A percentile compares a stretch with the other conserved stretches of the same genome.
phyloP scores from a whole-genome alignment of 2,113 vertebrate species.

The Alethe castanea region DNA sequence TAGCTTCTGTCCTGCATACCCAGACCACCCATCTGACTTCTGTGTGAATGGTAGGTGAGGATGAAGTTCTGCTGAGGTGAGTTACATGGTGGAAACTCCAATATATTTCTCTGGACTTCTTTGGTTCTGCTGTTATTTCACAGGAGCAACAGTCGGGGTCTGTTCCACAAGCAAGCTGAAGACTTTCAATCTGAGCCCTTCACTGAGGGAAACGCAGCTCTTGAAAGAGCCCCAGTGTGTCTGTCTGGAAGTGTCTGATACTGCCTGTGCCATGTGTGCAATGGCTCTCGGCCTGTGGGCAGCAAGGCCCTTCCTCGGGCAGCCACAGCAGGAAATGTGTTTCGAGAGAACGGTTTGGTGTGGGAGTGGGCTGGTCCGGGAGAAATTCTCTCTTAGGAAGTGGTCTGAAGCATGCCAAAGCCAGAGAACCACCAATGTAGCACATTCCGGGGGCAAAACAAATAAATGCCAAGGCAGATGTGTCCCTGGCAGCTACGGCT shows the following conservation, averaged over 20 bases:
- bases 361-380: conserved; percentile 9
- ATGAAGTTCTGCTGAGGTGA: neutral
- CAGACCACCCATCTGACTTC: conserved; percentile 1
- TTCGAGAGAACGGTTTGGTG: conserved; percentile 27
- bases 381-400: conserved; percentile 54
- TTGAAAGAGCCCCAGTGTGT: conserved; percentile 20
- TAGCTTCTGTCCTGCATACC: neutral
- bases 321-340: conserved; percentile 44
- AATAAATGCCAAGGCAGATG: neutral
- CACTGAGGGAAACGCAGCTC: neutral
- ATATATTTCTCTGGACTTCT: neutral
- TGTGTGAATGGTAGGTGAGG: neutral
- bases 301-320: conserved; percentile 43
- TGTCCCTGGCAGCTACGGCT: neutral
- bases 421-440: neutral
- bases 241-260: conserved; percentile 17
- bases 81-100: neutral
- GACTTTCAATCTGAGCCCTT: conserved; percentile 29
- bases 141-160: neutral
- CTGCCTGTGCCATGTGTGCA: conserved; percentile 26
- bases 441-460: neutral
- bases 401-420: conserved; percentile 21
- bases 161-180: conserved; percentile 5
- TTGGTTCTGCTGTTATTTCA: conserved; percentile 27
- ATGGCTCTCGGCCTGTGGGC: conserved; percentile 38